Conservation (phyloP, 2,113 vertebrate genomes). For the Corythaeola cristata region DNA sequence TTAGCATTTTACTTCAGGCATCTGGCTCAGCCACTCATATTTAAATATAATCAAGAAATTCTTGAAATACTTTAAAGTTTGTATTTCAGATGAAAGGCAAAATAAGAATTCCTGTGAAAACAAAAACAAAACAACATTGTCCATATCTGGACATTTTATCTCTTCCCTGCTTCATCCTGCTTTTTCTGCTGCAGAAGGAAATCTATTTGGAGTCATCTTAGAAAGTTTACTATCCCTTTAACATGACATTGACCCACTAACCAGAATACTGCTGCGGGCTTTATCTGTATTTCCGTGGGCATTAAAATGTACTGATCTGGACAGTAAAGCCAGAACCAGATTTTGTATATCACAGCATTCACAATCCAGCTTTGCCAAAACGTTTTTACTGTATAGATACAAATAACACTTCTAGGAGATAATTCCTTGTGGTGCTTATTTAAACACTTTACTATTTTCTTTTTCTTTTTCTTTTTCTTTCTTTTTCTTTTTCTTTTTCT, state of each 20-base stretch:
- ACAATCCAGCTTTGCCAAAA: not conserved
- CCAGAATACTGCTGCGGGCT: not conserved
- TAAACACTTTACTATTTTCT: not conserved
- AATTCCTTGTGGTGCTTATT: not conserved
- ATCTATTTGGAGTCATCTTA: not conserved
- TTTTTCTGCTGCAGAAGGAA: not conserved
- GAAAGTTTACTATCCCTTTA: not conserved
- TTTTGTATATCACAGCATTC: not conserved
- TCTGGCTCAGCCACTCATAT: conserved; percentile 17
- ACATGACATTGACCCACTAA: not conserved
- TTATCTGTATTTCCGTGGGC: not conserved
- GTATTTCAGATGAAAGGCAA: not conserved
- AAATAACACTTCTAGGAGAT: not conserved
- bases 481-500: too few relatives aligned
- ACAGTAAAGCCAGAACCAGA: not conserved
- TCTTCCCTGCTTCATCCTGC: not conserved
- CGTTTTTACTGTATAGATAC: not conserved
- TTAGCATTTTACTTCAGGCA: conserved; percentile 41
- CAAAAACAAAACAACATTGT: not conserved
- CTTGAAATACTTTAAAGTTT: conserved; percentile 50
- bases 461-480: not conserved
- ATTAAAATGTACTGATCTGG: not conserved
- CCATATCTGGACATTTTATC: not conserved
- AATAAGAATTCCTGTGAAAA: conserved; percentile 14
- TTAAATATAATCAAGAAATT: conserved; percentile 45